Evolutionary conservation across 2,888 invertebrate species (phyloP), one percentile per base, ranked within the genome.

Genomic region (Spodoptera exigua): DNA sequence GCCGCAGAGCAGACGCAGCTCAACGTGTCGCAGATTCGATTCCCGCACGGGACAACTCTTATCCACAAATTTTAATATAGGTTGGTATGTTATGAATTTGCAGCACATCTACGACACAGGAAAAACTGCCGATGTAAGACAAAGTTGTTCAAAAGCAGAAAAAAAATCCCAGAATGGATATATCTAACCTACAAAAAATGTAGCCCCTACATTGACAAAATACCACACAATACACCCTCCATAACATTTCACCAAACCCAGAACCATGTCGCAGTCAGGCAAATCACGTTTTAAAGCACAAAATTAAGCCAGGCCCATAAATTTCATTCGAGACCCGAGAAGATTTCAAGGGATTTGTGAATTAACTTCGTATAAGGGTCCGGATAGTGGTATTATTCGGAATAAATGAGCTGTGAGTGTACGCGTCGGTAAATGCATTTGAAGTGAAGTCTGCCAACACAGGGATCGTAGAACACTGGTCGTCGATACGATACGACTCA

Each of bases 281-380:
- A 79, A 84, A 81, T 82, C 79, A 79, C 77, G 69, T 78, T 81
- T 80, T 74, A 80, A 74, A 76, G 66, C 66, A 55, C 62, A 61
- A 78, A 81, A 80, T 79, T 82, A 81, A 78, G 72, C 76, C 69
- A 37, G 63, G 61, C 51, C 63, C 71, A 84, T 87, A 85, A 86
- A 88, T 87, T 87, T 81, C 75, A 85, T 86, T 86, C 83, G 82
- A 83, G 77, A 60, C 75, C 80, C 77, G 74, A 70, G 76, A 79
- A 82, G 81, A 81, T 82, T 84, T 79, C 72, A 74, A 75, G 78
- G 85, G 86, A 84, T 86, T 83, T 79, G 74, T 57, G 80, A 78
- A 80, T 83, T 81, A 79, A 78, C 80, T 80, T 67, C 64, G 76
- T 75, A 69, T 76, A 73, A 70, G 71, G 80, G 77, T 54, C 62